Evolutionary conservation across 1,140 invertebrate species (phyloP), one percentile per base, ranked within the genome.

Genomic region (Epicauta chinensis): DNA sequence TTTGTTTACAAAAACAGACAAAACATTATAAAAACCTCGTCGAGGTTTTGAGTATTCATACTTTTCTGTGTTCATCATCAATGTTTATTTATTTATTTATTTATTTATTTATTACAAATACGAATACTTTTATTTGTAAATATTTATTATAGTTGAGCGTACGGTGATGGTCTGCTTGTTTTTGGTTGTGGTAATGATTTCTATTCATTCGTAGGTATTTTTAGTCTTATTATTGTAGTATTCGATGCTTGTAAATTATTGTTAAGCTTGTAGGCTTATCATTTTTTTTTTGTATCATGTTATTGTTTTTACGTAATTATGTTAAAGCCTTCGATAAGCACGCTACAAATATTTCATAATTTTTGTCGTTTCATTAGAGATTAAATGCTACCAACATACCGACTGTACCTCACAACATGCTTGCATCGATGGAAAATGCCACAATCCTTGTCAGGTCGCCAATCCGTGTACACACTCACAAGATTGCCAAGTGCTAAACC

Each of bases 351-450:
- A 9, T 11, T 34, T 34, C 0, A 7, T 2, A 34, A n/a, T n/a
- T 34, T 34, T 11, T 37, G 38, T 60, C 50, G 63, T 70, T 63
- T 70, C 61, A 61, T 58, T 62, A 72, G 84, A 84, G 73, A 76
- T 84, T 56, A 84, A 81, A 66, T 91, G 88, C 65, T 65, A 75
- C 41, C 76, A 77, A 14, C 77, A 87, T 67, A 71, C 76, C 43
- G 82, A 87, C 50, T 94, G 91, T 68, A 78, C 85, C 6, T 66
- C 73, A 7, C 80, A 83, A 58, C 77, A 87, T 70, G 83, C 87
- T 34, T 94, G 91, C 65, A 75, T 89, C 52, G 79, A 84, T 64
- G 77, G 82, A 3, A 77, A 83, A 48, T 93, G 91, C 61, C 74
- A 81, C 31, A 89, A 85, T 61, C 84, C 85, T 1, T 71, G 69